Evolutionary conservation across 2,888 invertebrate genomes (phyloP).

Genomic region (Bimastos eiseni): DNA sequence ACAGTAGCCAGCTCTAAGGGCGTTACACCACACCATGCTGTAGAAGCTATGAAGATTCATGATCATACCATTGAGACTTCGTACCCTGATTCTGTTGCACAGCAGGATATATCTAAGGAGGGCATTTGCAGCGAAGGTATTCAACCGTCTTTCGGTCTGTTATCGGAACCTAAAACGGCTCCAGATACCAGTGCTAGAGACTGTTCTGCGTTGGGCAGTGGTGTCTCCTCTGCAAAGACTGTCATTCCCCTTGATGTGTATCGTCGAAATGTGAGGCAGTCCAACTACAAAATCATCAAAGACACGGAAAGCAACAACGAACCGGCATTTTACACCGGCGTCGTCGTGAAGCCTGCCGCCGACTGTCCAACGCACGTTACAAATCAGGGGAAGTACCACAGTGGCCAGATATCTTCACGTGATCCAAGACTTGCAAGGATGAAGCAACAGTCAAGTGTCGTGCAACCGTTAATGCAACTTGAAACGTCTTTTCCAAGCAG

Average conservation of each 20-base stretch:
- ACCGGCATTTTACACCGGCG: not conserved
- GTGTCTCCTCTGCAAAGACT: not conserved
- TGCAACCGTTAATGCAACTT: not conserved
- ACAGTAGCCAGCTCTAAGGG: not conserved
- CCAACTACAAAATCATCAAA: not conserved
- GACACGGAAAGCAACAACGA: not conserved
- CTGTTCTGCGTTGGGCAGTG: not conserved
- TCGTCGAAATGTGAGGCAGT: not conserved
- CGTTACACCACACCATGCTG: not conserved
- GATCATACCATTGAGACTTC: not conserved
- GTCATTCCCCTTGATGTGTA: constrained; percentile 1
- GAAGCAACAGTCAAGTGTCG: not conserved
- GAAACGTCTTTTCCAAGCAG: not conserved
- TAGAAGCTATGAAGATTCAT: not conserved
- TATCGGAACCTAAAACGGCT: not conserved
- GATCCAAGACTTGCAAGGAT: constrained; percentile 10
- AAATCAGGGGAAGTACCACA: not conserved
- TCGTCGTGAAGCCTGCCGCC: not conserved
- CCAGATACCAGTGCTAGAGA: not conserved
- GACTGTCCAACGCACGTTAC: not conserved
- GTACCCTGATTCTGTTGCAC: not conserved
- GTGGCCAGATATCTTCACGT: not conserved
- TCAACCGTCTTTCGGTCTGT: not conserved
- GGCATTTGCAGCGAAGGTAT: not conserved
- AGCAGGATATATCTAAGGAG: not conserved